Conservation (phyloP, 2,113 vertebrate species). For the Zapus hudsonius region DNA sequence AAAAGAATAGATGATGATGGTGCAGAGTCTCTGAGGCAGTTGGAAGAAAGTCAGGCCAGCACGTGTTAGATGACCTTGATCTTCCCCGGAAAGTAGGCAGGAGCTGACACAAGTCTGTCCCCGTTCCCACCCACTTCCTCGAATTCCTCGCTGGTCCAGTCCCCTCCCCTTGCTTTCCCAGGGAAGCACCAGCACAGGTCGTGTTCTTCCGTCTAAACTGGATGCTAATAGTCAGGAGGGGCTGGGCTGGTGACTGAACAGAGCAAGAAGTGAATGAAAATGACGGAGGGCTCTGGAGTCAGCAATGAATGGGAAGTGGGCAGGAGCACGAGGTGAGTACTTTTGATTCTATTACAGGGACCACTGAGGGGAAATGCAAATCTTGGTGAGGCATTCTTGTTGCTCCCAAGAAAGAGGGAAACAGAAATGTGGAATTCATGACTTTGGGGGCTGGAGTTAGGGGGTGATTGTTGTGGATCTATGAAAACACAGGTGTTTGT, state of each 20-base stretch:
- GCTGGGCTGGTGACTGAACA: not conserved
- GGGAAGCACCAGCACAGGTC: not conserved
- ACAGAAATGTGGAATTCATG: not conserved
- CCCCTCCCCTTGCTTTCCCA: not conserved
- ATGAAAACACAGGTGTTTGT: not conserved
- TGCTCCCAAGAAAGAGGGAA: not conserved
- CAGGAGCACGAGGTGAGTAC: constrained; percentile 49
- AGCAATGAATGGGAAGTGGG: not conserved
- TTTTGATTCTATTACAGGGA: constrained; percentile 33
- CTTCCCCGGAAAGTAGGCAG: constrained; percentile 15
- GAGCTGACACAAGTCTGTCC: not conserved
- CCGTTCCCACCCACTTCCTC: not conserved
- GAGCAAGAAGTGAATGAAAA: not conserved
- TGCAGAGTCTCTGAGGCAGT: constrained; percentile 9
- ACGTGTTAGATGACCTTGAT: constrained; percentile 63
- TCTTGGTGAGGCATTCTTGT: not conserved
- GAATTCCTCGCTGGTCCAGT: not conserved
- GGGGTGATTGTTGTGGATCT: not conserved
- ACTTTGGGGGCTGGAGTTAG: not conserved
- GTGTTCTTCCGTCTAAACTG: not conserved
- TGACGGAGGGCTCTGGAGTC: constrained; percentile 18
- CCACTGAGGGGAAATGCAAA: not conserved
- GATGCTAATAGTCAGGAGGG: not conserved
- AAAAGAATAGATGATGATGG: constrained; percentile 58
- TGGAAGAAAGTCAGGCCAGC: constrained; percentile 55